Percentiles rank a stretch among this genome's conserved stretches.
phyloP scores from a whole-genome alignment of 2,888 invertebrate genomes.

The Tinea semifulvella region DNA sequence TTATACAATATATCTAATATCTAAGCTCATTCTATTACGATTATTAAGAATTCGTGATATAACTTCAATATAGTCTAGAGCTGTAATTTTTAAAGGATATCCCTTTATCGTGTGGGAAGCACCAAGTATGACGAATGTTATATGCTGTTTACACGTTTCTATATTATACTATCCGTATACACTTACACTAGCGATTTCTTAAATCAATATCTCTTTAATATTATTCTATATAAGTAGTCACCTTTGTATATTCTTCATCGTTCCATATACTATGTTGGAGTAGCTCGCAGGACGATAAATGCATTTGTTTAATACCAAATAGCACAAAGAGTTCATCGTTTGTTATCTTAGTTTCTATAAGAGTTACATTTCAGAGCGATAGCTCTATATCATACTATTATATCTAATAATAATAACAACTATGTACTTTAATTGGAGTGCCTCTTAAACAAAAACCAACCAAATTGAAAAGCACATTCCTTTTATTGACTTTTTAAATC shows the following conservation, averaged over 20 bases:
- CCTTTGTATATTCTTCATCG: slow-evolving; percentile 51
- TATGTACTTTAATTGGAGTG: background rate
- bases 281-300: slow-evolving; percentile 31
- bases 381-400: background rate
- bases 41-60: slow-evolving; percentile 40
- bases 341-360: slow-evolving; percentile 12
- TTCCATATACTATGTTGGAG: slow-evolving; percentile 34
- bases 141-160: slow-evolving; percentile 21
- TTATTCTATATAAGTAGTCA: slow-evolving; percentile 40
- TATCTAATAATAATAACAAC: background rate
- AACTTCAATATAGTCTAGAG: slow-evolving; percentile 28
- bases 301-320: slow-evolving; percentile 61
- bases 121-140: slow-evolving; percentile 40
- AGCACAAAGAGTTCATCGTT: slow-evolving; percentile 48
- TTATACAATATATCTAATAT: background rate
- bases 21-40: slow-evolving; percentile 25
- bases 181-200: slow-evolving; percentile 53
- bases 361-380: slow-evolving; percentile 1
- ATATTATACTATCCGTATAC: slow-evolving; percentile 38
- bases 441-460: background rate
- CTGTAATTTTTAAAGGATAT: slow-evolving; percentile 27
- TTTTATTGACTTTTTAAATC: background rate
- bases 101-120: slow-evolving; percentile 35
- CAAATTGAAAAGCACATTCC: background rate
- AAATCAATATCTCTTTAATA: slow-evolving; percentile 44